Percentiles rank a stretch among this genome's conserved stretches.
Evolutionary conservation across 2,888 invertebrate species (phyloP).

Genomic region (Galerucella calmariensis): DNA sequence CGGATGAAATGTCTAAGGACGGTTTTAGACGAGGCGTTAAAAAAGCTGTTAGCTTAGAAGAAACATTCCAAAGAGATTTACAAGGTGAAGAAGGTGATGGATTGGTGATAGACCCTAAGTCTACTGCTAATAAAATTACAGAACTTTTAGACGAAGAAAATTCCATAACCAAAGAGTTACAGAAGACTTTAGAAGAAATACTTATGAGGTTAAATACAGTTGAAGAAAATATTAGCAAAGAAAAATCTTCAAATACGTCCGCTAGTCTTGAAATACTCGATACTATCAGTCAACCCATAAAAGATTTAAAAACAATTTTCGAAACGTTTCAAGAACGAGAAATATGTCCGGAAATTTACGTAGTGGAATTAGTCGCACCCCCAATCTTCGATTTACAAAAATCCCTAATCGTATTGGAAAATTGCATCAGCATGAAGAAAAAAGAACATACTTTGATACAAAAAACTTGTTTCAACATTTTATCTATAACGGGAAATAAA

Average conservation of each 20-base stretch:
- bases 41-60: constrained; percentile 64
- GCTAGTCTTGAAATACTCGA: constrained; percentile 76
- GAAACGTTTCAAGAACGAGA: constrained; percentile 67
- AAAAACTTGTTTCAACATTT: constrained; percentile 74
- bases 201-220: constrained; percentile 71
- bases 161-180: constrained; percentile 56
- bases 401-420: constrained; percentile 74
- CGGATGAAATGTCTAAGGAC: constrained; percentile 68
- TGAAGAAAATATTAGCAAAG: constrained; percentile 72
- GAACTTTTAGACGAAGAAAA: constrained; percentile 59
- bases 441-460: constrained; percentile 76
- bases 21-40: constrained; percentile 50
- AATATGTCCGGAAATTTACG: constrained; percentile 65
- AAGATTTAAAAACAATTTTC: constrained; percentile 73
- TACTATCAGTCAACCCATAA: constrained; percentile 72
- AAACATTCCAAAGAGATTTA: constrained; percentile 65
- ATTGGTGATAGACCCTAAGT: constrained; percentile 66
- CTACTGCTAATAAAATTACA: constrained; percentile 64
- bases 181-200: constrained; percentile 64
- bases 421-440: constrained; percentile 76
- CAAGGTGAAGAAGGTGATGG: constrained; percentile 72
- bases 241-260: constrained; percentile 75
- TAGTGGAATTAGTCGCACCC: constrained; percentile 69
- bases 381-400: constrained; percentile 74
- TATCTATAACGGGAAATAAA: constrained; percentile 71